Evolutionary conservation across 2,888 invertebrate genomes (phyloP).

Genomic region (Xestoiulus laeticollis): DNA sequence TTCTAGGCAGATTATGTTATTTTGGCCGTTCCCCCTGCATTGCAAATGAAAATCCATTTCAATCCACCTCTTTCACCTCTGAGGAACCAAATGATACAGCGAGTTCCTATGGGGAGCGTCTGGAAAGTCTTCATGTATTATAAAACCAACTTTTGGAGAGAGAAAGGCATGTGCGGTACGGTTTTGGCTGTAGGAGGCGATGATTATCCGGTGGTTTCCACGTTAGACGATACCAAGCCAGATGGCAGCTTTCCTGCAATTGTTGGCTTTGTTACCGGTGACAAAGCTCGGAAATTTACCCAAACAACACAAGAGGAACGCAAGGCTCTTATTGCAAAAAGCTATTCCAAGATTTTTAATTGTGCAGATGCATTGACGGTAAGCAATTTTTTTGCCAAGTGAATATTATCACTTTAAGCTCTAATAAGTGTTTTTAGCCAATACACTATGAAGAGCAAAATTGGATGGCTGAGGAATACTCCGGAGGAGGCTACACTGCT

Average conservation of each 20-base stretch:
- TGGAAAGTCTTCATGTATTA: constrained; percentile 66
- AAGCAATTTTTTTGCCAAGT: constrained; percentile 49
- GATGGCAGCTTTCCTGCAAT: constrained; percentile 60
- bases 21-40: constrained; percentile 62
- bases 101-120: constrained; percentile 64
- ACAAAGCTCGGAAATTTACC: constrained; percentile 59
- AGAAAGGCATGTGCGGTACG: constrained; percentile 55
- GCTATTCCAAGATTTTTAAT: constrained; percentile 60
- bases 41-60: constrained; percentile 63
- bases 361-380: constrained; percentile 60
- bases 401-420: not conserved
- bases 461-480: constrained; percentile 63
- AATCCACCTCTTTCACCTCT: constrained; percentile 62
- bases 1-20: constrained; percentile 60
- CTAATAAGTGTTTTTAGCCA: constrained; percentile 57
- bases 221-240: constrained; percentile 60
- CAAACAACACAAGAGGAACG: constrained; percentile 59
- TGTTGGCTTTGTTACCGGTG: constrained; percentile 61
- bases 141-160: constrained; percentile 65
- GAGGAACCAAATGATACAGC: constrained; percentile 62
- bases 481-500: constrained; percentile 63
- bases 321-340: constrained; percentile 58
- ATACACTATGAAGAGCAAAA: constrained; percentile 62
- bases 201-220: constrained; percentile 58
- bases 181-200: constrained; percentile 58